These are phyloP conservation scores for Hylomyscus alleni DNA, from an alignment of 2,797 vertebrate genomes.

Conservation along the genomic window DNA sequence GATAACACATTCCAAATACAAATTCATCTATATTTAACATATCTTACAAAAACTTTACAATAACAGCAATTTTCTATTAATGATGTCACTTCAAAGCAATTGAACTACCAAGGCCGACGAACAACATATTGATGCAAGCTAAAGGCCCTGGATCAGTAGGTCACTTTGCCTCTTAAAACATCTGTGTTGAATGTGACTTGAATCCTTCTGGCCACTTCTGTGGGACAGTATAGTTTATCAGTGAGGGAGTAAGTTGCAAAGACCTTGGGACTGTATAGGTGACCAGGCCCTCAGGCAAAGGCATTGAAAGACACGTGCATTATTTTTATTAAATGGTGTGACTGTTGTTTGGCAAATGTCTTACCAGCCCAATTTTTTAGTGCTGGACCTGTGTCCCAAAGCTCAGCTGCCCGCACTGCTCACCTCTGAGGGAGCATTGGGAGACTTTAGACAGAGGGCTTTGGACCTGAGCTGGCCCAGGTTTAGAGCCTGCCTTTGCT, in stretches of 20 bases:
- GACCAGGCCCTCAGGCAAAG: neutral
- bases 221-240: accelerated
- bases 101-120: neutral
- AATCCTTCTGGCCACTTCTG: too few relatives aligned
- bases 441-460: neutral
- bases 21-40: neutral
- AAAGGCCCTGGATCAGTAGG: neutral
- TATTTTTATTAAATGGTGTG: neutral
- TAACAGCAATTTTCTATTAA: neutral
- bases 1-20: neutral
- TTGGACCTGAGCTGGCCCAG: neutral
- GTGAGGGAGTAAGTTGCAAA: neutral
- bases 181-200: neutral
- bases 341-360: neutral
- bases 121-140: neutral
- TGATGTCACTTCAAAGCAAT: neutral
- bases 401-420: neutral
- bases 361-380: neutral
- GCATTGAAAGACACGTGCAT: neutral
- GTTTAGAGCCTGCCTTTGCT: neutral
- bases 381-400: neutral
- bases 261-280: neutral
- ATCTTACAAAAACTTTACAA: neutral
- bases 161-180: neutral
- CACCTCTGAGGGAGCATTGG: neutral